A percentile compares a stretch with the other conserved stretches of the same genome.
Evolutionary conservation across 1,140 invertebrate species (phyloP).

Genomic region (Polypedilum vanderplanki): DNA sequence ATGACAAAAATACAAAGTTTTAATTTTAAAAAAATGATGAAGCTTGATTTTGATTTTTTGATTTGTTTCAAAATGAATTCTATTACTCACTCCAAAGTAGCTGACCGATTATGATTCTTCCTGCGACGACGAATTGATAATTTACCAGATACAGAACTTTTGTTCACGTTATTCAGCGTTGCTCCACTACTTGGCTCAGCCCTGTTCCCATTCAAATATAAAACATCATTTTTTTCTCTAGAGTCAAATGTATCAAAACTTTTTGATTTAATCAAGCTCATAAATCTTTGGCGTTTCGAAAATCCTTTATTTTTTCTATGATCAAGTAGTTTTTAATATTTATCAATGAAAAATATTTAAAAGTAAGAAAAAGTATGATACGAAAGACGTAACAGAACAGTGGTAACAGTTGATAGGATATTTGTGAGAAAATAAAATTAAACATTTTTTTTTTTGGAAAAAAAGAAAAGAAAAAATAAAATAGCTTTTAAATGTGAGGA

Average conservation of each 20-base stretch:
- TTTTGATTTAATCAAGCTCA: neutral
- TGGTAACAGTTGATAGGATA: too few species aligned
- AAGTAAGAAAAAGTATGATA: too few species aligned
- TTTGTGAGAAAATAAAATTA: too few species aligned
- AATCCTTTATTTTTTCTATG: too few species aligned
- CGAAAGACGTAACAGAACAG: too few species aligned
- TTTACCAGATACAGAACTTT: constrained; percentile 29
- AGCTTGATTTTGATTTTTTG: neutral
- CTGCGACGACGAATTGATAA: constrained; percentile 31
- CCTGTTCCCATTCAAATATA: constrained; percentile 21
- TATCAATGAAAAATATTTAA: too few species aligned
- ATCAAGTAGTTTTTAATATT: too few species aligned
- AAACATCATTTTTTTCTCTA: constrained; percentile 20
- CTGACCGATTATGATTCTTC: constrained; percentile 29
- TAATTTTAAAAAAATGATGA: neutral
- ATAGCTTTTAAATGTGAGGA: neutral
- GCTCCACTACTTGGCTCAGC: constrained; percentile 30
- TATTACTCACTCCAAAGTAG: constrained; percentile 31
- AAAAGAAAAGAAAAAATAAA: constrained; percentile 8
- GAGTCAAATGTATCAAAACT: neutral
- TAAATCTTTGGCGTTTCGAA: constrained; percentile 20
- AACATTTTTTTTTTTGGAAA: neutral
- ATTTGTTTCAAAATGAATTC: neutral
- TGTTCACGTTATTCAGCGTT: neutral
- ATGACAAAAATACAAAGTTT: neutral